Percentiles rank a stretch among this genome's conserved stretches.
phyloP scores from a whole-genome alignment of 2,888 invertebrate species.

The Achlya flavicornis region DNA sequence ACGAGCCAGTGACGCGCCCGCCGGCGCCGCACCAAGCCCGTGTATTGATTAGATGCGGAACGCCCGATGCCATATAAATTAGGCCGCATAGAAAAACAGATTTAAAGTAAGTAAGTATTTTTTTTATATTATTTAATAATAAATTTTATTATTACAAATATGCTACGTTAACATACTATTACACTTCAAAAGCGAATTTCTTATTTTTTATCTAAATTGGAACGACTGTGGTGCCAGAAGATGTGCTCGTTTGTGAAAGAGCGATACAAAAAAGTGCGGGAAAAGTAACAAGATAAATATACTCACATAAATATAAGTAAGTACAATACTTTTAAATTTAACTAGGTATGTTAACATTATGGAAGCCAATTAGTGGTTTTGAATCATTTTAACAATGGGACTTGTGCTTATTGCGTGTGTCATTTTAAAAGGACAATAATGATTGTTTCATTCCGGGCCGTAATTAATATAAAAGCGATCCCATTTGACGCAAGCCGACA shows the following conservation, averaged over 20 bases:
- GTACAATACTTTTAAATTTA: neutral
- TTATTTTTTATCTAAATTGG: neutral
- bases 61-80: constrained; percentile 83
- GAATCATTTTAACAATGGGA: constrained; percentile 17
- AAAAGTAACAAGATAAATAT: neutral
- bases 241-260: neutral
- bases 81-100: constrained; percentile 80
- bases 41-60: constrained; percentile 85
- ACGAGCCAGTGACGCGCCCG: constrained; percentile 66
- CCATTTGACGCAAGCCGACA: constrained; percentile 67
- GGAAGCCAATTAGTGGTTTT: constrained; percentile 7
- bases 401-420: constrained; percentile 33
- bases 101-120: constrained; percentile 54
- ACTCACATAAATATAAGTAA: neutral
- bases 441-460: constrained; percentile 42
- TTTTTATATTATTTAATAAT: constrained; percentile 27
- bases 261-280: neutral
- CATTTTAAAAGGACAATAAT: constrained; percentile 39
- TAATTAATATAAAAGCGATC: constrained; percentile 62
- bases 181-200: neutral
- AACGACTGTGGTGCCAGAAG: neutral
- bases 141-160: constrained; percentile 9
- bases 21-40: constrained; percentile 74
- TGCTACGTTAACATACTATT: neutral
- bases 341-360: neutral